phyloP scores from a whole-genome alignment of 2,888 invertebrate species.

The Dyspetes luteomarginatus region DNA sequence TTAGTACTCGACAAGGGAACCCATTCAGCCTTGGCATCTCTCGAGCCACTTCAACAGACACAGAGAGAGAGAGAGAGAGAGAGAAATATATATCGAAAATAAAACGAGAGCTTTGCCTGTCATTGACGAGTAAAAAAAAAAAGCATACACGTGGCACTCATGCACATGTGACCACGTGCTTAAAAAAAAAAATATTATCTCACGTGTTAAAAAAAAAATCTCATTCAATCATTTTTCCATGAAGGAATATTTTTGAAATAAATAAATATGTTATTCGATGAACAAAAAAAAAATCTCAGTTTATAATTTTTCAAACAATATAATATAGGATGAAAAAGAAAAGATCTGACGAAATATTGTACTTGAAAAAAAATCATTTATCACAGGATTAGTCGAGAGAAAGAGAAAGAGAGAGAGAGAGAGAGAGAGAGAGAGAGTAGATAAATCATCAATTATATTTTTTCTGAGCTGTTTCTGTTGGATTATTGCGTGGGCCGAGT shows the following conservation, averaged over 20 bases:
- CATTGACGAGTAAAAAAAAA: constrained; percentile 8
- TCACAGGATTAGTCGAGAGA: neutral
- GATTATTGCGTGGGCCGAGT: neutral
- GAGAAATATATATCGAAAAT: constrained; percentile 5
- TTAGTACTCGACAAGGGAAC: constrained; percentile 51
- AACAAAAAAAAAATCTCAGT: neutral
- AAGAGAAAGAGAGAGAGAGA: too few species aligned
- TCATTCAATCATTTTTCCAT: neutral
- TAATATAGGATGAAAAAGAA: neutral
- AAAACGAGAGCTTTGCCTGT: constrained; percentile 16
- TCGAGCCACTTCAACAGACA: neutral
- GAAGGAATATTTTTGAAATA: neutral
- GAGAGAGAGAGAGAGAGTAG: too few species aligned
- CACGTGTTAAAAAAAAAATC: neutral
- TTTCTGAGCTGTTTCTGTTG: neutral
- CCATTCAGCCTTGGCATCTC: constrained; percentile 48
- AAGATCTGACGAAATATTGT: neutral
- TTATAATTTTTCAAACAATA: neutral
- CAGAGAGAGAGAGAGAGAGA: neutral
- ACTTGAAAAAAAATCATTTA: constrained; percentile 7
- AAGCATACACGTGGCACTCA: constrained; percentile 3
- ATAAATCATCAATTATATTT: constrained; percentile 10
- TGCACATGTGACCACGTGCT: constrained; percentile 4
- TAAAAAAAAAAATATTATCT: constrained; percentile 13
- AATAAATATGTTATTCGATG: too few species aligned